Percentiles rank a stretch among this genome's conserved stretches.
Evolutionary conservation across 1,140 invertebrate genomes (phyloP).

Genomic region (Heterodera carotae): DNA sequence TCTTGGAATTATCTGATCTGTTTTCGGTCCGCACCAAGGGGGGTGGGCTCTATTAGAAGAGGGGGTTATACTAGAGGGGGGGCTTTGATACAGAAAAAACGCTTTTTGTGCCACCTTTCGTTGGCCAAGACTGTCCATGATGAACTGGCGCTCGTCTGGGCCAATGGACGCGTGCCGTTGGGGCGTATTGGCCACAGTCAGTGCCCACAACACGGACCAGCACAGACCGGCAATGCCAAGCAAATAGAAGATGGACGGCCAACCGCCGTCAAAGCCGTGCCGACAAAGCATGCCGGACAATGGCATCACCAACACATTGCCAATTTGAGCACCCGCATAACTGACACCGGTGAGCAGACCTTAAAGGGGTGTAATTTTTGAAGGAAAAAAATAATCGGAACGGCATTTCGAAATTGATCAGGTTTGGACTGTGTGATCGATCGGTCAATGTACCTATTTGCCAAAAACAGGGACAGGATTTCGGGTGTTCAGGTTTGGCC

Average conservation of each 20-base stretch:
- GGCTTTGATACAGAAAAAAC: too few species aligned
- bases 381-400: background rate
- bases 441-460: too few species aligned
- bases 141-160: conserved; percentile 77
- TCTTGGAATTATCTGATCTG: too few species aligned
- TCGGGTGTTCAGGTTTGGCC: too few species aligned
- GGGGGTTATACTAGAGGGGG: too few species aligned
- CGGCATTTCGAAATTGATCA: background rate
- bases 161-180: conserved; percentile 77
- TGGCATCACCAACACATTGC: conserved; percentile 68
- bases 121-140: conserved; percentile 65
- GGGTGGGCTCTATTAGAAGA: too few species aligned
- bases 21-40: too few species aligned
- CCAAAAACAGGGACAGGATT: too few species aligned
- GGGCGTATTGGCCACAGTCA: conserved; percentile 77
- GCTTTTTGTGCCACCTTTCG: too few species aligned
- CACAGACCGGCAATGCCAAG: conserved; percentile 70
- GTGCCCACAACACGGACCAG: conserved; percentile 73
- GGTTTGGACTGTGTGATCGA: too few species aligned
- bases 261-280: conserved; percentile 67
- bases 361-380: background rate
- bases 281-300: conserved; percentile 68
- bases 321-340: conserved; percentile 68
- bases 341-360: conserved; percentile 65
- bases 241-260: conserved; percentile 70